phyloP scores from a whole-genome alignment of 2,113 vertebrate genomes.

The Lethenteron camtschaticum region DNA sequence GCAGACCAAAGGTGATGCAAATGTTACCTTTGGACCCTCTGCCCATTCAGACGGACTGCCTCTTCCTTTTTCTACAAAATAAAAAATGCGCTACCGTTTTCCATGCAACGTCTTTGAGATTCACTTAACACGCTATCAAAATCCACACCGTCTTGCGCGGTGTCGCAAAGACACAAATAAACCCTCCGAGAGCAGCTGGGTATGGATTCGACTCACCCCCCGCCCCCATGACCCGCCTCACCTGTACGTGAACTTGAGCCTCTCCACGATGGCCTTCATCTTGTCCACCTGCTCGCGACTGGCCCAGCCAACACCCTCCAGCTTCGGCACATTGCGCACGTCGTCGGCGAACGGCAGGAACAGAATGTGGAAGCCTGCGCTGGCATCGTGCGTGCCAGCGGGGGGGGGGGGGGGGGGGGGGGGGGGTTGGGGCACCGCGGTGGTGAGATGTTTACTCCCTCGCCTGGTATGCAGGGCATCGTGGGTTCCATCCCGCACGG shows the following conservation, averaged over 20 bases:
- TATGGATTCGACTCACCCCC: background rate
- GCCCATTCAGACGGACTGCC: no score
- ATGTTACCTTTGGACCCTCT: no score
- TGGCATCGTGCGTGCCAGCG: background rate
- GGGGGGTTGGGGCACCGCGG: background rate
- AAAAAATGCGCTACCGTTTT: no score
- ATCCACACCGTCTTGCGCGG: no score
- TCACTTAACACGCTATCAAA: no score
- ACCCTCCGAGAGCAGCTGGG: background rate
- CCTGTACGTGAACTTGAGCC: conserved; percentile 74
- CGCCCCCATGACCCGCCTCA: conserved; percentile 9
- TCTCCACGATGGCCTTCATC: conserved; percentile 71
- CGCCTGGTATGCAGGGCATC: background rate
- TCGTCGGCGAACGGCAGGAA: conserved; percentile 72
- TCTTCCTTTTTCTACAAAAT: no score
- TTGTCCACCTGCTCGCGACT: conserved; percentile 49
- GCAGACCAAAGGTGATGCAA: no score
- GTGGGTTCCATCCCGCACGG: background rate
- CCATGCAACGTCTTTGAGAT: no score
- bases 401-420: background rate
- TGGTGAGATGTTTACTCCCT: background rate
- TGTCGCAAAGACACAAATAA: background rate
- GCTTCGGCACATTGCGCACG: conserved; percentile 36
- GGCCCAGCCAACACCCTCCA: conserved; percentile 26
- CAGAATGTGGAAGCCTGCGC: conserved; percentile 54